Evolutionary conservation across 2,113 vertebrate genomes (phyloP), one percentile per base, ranked within the genome.

Genomic region (Crotalus viridis): DNA sequence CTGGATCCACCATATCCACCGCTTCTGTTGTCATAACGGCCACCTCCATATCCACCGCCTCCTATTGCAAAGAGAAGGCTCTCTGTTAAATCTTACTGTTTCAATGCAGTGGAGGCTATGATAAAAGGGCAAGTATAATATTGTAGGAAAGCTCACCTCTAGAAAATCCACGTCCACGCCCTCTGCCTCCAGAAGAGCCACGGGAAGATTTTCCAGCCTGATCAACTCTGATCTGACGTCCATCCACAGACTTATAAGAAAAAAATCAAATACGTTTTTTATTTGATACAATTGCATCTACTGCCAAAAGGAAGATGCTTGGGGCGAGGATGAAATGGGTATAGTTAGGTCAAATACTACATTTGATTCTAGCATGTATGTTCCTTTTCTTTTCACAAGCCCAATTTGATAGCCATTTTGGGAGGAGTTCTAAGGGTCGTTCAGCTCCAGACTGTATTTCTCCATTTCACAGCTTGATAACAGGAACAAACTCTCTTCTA

Each of bases 151-250:
- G 91, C 94, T 97, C 97, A 97, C 97, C 98, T 96, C 97, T 95
- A 4, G 97, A 97, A 88, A 97, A 98, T 95, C 97, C 96, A 59
- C 97, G 93, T 96, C 98, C 97, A 92, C 98, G 98, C 69, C 98
- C 98, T 97, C 97, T 94, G 9, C 98, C 94, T 1, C 98, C 98
- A 61, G 96, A 97, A 97, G 95, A 69, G 97, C 97, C 97, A 89
- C 97, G 94, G 90, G 98, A 97, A 0, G 97, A 97, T 91, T 99
- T 99, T 4, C 98, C 98, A 1, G 98, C 98, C 89, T 98, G 98
- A 90, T 99, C 98, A 92, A 99, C 98, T 7, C 98, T 98, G 88
- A 98, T 99, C 10, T 97, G 96, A 24, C 98, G 96, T 2, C 98
- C 98, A 90, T 99, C 98, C 4, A 99, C 96, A 59, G 98, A 98